Evolutionary conservation across 2,888 invertebrate genomes (phyloP), one percentile per base, ranked within the genome.

Genomic region (Troides aeacus): DNA sequence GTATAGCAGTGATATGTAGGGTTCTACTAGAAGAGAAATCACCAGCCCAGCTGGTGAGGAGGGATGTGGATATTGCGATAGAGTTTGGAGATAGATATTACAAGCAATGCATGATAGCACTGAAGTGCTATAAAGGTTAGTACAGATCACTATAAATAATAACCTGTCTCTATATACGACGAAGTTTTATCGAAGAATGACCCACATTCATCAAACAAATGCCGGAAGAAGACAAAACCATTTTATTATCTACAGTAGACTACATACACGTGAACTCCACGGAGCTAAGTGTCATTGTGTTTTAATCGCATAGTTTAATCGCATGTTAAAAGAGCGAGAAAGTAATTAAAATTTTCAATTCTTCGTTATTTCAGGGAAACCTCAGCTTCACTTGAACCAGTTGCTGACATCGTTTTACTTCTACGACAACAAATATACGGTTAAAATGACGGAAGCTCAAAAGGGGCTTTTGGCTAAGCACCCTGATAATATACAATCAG

Each of bases 111-210:
- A 77, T 86, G 77, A 64, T 86, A 6, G 79, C 80, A 0, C 74
- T 90, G 46, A 92, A 92, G 77, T 92, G 92, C 57, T 92, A 92
- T 73, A 92, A 91, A 79, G 92, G 92, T 91, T 53, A n/a, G 53
- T 53, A n/a, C 7, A 53, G 53, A n/a, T 7, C 8, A n/a, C n/a
- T 53, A n/a, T 53, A n/a, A 7, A n/a, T n/a, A 18, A 1, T n/a
- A 5, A 53, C 0, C 53, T 53, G 8, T 53, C 10, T 6, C n/a
- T 53, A n/a, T n/a, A n/a, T 53, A 53, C 7, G 3, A 5, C 50
- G 15, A 50, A 15, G 50, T 50, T 50, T 15, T 50, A 50, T 15
- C n/a, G 8, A 53, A n/a, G 53, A n/a, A 53, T 18, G 53, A 53
- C 0, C 1, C 18, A 53, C 53, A 53, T 46, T 46, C 15, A 46